Conservation (phyloP, 1,140 invertebrate genomes). For the Listronotus bonariensis region DNA sequence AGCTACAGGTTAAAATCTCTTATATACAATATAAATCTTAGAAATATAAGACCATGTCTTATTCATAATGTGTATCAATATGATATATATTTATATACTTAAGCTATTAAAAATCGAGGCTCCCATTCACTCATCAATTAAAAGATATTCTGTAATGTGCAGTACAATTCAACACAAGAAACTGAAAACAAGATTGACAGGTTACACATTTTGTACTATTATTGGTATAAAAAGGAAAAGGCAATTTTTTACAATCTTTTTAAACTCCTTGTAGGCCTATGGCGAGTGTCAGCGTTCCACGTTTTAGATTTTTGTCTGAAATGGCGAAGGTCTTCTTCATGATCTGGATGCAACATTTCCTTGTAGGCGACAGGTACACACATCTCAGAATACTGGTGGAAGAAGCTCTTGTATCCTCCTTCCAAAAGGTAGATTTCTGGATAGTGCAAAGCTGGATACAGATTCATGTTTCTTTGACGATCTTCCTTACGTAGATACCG, state of each 20-base stretch:
- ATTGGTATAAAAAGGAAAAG: constrained; percentile 9
- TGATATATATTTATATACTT: constrained; percentile 17
- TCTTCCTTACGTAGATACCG: constrained; percentile 85
- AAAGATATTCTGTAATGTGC: neutral
- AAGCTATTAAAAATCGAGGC: neutral
- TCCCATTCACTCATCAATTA: constrained; percentile 11
- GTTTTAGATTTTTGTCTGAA: constrained; percentile 82
- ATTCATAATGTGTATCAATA: constrained; percentile 20
- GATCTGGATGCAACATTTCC: constrained; percentile 78
- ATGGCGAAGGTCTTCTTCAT: constrained; percentile 71
- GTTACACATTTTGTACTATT: constrained; percentile 30
- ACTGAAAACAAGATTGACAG: neutral
- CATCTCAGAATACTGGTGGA: constrained; percentile 66
- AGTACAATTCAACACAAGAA: neutral
- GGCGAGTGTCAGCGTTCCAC: constrained; percentile 59
- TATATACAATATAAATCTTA: constrained; percentile 34
- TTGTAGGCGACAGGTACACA: constrained; percentile 79
- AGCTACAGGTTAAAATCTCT: constrained; percentile 24
- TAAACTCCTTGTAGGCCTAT: constrained; percentile 28
- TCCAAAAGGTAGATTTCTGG: constrained; percentile 95
- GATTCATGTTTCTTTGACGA: constrained; percentile 77
- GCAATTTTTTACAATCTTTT: constrained; percentile 35
- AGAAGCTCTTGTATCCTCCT: constrained; percentile 94
- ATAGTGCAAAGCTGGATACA: constrained; percentile 88
- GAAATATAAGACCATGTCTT: constrained; percentile 25